These are phyloP conservation scores for Bryconaethiops microstoma DNA, from an alignment of 2,797 vertebrate species.

Conservation along the genomic window DNA sequence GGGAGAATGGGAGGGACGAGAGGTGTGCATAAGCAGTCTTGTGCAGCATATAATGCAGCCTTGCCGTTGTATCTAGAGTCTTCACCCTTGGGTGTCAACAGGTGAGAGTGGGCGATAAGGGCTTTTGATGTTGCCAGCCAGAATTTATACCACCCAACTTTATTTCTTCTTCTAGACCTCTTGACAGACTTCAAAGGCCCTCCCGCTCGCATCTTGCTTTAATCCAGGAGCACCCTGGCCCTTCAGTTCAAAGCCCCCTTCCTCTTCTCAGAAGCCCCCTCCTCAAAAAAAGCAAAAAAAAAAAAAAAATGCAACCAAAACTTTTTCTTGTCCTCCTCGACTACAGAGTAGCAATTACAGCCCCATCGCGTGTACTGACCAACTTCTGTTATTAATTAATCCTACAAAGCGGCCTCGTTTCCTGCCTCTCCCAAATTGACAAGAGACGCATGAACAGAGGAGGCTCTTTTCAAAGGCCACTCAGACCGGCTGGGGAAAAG, in stretches of 20 bases:
- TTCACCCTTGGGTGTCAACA: slow-evolving; percentile 82
- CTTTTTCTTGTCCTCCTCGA: slow-evolving; percentile 81
- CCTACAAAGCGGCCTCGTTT: slow-evolving; percentile 97
- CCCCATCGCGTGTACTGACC: slow-evolving; percentile 85
- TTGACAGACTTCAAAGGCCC: slow-evolving; percentile 95
- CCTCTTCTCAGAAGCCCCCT: slow-evolving; percentile 65
- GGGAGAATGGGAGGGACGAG: slow-evolving; percentile 23
- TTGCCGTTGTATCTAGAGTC: slow-evolving; percentile 67
- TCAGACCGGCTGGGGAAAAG: slow-evolving; percentile 85
- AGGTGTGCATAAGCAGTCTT: slow-evolving; percentile 48
- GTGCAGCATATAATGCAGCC: slow-evolving; percentile 53
- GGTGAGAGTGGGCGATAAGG: slow-evolving; percentile 86
- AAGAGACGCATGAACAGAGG: slow-evolving; percentile 85
- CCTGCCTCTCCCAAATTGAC: slow-evolving; percentile 95
- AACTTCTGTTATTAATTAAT: slow-evolving; percentile 99
- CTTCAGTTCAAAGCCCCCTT: slow-evolving; percentile 93
- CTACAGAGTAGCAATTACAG: slow-evolving; percentile 96
- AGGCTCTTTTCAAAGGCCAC: slow-evolving; percentile 92
- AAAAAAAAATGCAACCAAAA: slow-evolving; percentile 84
- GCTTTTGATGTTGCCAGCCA: slow-evolving; percentile 92
- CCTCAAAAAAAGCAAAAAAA: slow-evolving; percentile 32
- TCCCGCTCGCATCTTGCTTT: slow-evolving; percentile 74
- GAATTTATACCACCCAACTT: slow-evolving; percentile 91
- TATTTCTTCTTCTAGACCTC: slow-evolving; percentile 88
- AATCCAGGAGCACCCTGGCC: slow-evolving; percentile 92